Conservation (phyloP, 2,797 vertebrate genomes). For the Coracias cyanogaster region DNA sequence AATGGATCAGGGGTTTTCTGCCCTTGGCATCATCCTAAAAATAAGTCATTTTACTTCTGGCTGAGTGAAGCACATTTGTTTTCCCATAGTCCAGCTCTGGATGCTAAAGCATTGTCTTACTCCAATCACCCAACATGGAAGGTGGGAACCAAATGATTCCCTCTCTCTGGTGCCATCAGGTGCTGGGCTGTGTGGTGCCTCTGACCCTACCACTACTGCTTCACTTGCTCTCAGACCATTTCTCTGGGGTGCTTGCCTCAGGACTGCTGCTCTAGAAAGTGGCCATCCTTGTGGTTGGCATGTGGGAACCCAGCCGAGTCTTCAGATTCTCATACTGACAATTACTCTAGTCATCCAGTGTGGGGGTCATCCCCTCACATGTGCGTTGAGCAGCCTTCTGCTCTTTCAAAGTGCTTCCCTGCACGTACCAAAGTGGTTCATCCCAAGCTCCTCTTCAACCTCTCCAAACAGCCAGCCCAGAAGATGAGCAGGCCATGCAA, state of each 20-base stretch:
- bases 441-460: neutral
- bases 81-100: neutral
- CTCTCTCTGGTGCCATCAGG: neutral
- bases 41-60: neutral
- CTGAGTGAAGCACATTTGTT: neutral
- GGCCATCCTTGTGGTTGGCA: neutral
- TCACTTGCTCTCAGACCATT: neutral
- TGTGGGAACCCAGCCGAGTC: neutral
- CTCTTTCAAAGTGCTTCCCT: neutral
- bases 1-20: neutral
- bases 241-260: neutral
- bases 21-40: neutral
- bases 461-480: neutral
- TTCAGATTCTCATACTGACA: rapidly evolving
- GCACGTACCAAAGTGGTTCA: rapidly evolving
- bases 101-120: neutral
- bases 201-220: neutral
- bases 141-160: neutral
- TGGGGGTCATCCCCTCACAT: rapidly evolving
- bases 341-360: rapidly evolving
- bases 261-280: neutral
- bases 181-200: neutral
- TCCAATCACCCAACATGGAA: neutral
- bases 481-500: too few relatives aligned
- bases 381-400: neutral